Conservation (phyloP, 2,797 vertebrate species). For the Poeciliopsis presidionis region DNA sequence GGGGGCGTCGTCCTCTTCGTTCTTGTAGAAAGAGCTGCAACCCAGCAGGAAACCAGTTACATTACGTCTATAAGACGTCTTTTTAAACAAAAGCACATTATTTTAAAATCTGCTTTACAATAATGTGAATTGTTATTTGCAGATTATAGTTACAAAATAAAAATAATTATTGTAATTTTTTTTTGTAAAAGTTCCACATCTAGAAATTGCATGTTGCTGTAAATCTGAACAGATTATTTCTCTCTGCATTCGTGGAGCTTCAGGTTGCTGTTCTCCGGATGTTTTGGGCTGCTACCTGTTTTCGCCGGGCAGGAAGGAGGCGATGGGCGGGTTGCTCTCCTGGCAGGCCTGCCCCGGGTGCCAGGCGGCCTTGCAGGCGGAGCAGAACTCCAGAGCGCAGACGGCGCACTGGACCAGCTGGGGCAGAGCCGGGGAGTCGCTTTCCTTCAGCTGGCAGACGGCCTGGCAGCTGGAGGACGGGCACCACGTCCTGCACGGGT, state of each 20-base stretch:
- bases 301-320: constrained; percentile 93
- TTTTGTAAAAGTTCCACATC: too few species aligned
- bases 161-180: too few species aligned
- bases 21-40: constrained; percentile 82
- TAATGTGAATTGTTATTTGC: too few species aligned
- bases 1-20: constrained; percentile 87
- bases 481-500: constrained; percentile 98
- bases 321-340: constrained; percentile 87
- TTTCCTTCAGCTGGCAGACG: constrained; percentile 93
- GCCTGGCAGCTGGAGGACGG: constrained; percentile 95
- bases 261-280: not conserved
- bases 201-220: not conserved
- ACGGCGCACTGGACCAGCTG: constrained; percentile 93
- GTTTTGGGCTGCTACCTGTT: constrained; percentile 80
- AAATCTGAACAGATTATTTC: not conserved
- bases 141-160: too few species aligned
- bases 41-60: not conserved
- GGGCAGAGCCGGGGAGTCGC: constrained; percentile 84
- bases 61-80: too few species aligned
- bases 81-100: too few species aligned
- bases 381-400: constrained; percentile 95
- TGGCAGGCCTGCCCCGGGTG: constrained; percentile 94
- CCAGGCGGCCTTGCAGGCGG: constrained; percentile 94
- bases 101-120: too few species aligned
- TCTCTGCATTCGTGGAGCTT: not conserved